Evolutionary conservation across 2,113 vertebrate genomes (phyloP), one percentile per base, ranked within the genome.

Genomic region (Nothobranchius kuhntae): DNA sequence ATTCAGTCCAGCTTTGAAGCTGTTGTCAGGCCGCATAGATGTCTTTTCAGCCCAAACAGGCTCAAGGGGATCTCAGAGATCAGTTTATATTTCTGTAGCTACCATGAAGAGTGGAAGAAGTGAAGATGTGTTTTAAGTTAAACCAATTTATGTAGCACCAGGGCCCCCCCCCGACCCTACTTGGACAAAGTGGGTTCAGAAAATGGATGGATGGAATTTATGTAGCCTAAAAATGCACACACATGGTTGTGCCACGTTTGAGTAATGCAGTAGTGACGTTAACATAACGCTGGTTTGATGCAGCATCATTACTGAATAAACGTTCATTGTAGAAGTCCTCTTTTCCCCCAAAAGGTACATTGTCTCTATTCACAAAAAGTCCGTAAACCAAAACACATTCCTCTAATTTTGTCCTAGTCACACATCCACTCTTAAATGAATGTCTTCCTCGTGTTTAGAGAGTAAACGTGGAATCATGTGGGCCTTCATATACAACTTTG

Each of bases 381-480:
- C 42, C 71, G 46, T 75, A 17, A 74, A 65, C 50, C 58, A 53
- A 65, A 79, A 82, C 64, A 55, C 12, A 13, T 77, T 80, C 58
- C 48, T 68, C 9, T 57, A 11, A 15, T 40, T 51, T 54, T 66
- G 78, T 56, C 40, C 81, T 75, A 68, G 61, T 65, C 75, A 53
- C 47, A 4, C 60, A n/a, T 50, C 14, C 42, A 7, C 62, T 60
- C 71, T 48, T 69, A 70, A 65, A 68, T 58, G 60, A 76, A 71
- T 69, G 52, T 73, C 71, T 89, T 84, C 78, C 73, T 44, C 56
- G 75, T 82, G 80, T 71, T 71, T 79, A 53, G 68, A 59, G 80
- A 86, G 88, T 88, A 89, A 88, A 88, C 51, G 68, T 87, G 86
- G 88, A 86, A 83, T 89, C 84, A 83, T 91, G 86, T 86, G 83